Evolutionary conservation across 2,113 vertebrate genomes (phyloP).

Genomic region (Oryctolagus cuniculus): DNA sequence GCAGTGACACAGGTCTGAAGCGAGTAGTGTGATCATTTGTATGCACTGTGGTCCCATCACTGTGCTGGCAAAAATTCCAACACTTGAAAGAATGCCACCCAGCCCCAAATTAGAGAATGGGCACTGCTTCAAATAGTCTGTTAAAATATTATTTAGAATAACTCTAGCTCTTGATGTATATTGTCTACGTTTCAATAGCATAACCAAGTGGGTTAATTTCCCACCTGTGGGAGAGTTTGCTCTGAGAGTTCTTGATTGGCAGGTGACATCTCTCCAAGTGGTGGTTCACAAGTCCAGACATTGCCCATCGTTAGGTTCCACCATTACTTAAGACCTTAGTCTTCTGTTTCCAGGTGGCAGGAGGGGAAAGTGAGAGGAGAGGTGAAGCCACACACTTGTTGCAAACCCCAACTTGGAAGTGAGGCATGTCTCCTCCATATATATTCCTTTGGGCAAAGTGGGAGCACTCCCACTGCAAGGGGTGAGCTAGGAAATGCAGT

Average conservation of each 20-base stretch:
- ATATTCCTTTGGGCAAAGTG: not conserved
- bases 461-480: not conserved
- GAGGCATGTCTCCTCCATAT: not conserved
- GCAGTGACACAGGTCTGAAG: not conserved
- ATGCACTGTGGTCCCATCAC: not conserved
- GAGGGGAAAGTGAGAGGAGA: not conserved
- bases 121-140: conserved; percentile 22
- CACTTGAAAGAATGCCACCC: not conserved
- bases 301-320: not conserved
- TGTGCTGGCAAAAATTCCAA: not conserved
- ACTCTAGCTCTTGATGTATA: not conserved
- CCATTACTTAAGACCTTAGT: not conserved
- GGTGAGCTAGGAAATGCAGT: not conserved
- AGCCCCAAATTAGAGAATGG: not conserved
- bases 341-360: not conserved
- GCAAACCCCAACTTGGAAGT: not conserved
- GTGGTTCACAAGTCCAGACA: not conserved
- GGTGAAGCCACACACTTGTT: not conserved
- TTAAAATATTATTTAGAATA: not conserved
- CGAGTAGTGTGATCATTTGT: not conserved
- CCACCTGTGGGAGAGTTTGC: not conserved
- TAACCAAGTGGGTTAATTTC: not conserved
- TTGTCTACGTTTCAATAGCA: not conserved
- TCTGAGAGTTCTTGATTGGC: not conserved
- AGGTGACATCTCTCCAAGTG: not conserved